Conservation (phyloP, 2,888 invertebrate species). For the Drosophila buzzatii region DNA sequence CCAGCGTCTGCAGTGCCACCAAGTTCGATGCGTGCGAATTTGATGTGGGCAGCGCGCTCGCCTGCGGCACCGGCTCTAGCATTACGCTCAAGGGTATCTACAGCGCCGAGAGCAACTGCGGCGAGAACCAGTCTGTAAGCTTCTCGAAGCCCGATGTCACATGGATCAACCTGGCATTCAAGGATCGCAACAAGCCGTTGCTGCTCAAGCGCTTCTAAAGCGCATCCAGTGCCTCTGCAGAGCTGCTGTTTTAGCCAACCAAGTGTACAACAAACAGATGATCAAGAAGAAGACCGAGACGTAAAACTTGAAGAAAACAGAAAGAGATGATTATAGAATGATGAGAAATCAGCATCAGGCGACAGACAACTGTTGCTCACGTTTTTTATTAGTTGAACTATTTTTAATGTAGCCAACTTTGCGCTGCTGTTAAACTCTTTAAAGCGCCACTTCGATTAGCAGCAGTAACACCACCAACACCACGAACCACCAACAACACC, state of each 20-base stretch:
- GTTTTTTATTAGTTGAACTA: slow-evolving; percentile 61
- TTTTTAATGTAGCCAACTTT: slow-evolving; percentile 69
- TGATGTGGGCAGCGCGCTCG: slow-evolving; percentile 92
- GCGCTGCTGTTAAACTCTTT: slow-evolving; percentile 47
- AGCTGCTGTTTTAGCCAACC: neutral
- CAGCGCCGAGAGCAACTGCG: slow-evolving; percentile 90
- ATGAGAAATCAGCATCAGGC: slow-evolving; percentile 30
- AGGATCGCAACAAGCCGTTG: slow-evolving; percentile 79
- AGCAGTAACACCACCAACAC: slow-evolving; percentile 27
- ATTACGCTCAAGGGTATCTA: slow-evolving; percentile 90
- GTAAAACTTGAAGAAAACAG: slow-evolving; percentile 3
- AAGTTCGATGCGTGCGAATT: slow-evolving; percentile 91
- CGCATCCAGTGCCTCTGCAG: neutral
- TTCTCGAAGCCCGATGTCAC: slow-evolving; percentile 88
- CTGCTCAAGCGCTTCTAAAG: slow-evolving; percentile 72
- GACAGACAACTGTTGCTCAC: slow-evolving; percentile 41
- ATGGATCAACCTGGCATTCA: slow-evolving; percentile 86
- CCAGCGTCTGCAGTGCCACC: slow-evolving; percentile 88
- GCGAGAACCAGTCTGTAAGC: slow-evolving; percentile 87
- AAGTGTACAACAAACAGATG: neutral
- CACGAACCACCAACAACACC: slow-evolving; percentile 18
- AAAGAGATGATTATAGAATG: slow-evolving; percentile 24
- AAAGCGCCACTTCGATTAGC: slow-evolving; percentile 7
- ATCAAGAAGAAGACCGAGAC: neutral
- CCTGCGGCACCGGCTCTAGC: slow-evolving; percentile 90